phyloP scores from a whole-genome alignment of 2,888 invertebrate species.

The Phyto melanocephala region DNA sequence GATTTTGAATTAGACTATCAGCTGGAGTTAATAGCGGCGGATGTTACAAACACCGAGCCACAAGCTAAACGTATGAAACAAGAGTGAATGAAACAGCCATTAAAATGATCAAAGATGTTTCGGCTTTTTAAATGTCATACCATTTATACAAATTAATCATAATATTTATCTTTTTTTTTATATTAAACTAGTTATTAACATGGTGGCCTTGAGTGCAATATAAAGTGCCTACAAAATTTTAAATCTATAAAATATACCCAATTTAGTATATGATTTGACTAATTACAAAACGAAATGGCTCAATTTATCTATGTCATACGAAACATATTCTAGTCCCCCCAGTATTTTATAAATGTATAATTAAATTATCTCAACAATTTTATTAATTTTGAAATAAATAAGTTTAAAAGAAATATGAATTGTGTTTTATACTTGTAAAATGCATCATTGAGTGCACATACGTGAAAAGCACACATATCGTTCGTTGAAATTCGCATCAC shows the following conservation, averaged over 20 bases:
- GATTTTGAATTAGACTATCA: slow-evolving; percentile 78
- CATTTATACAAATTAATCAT: neutral
- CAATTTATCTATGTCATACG: slow-evolving; percentile 31
- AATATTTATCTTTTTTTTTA: neutral
- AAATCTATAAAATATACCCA: slow-evolving; percentile 42
- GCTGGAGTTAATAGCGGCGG: slow-evolving; percentile 74
- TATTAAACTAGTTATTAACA: neutral
- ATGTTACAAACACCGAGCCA: slow-evolving; percentile 39
- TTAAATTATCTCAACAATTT: neutral
- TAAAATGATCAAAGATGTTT: neutral
- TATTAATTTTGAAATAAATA: slow-evolving; percentile 6
- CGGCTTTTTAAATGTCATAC: neutral
- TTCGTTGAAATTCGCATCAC: too few relatives aligned
- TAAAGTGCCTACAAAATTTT: slow-evolving; percentile 53
- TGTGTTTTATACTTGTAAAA: neutral
- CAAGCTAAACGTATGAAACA: slow-evolving; percentile 74
- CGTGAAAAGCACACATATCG: too few relatives aligned
- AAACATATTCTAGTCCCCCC: slow-evolving; percentile 53
- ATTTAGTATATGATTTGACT: neutral
- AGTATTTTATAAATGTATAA: slow-evolving; percentile 48
- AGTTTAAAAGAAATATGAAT: neutral
- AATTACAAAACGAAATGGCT: slow-evolving; percentile 19
- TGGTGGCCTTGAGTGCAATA: slow-evolving; percentile 61
- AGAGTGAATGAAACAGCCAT: slow-evolving; percentile 70
- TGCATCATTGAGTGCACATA: too few relatives aligned